Percentiles rank a stretch among this genome's conserved stretches.
These are phyloP conservation scores for Helicoverpa armigera DNA, from an alignment of 1,140 invertebrate genomes.

Conservation along the genomic window DNA sequence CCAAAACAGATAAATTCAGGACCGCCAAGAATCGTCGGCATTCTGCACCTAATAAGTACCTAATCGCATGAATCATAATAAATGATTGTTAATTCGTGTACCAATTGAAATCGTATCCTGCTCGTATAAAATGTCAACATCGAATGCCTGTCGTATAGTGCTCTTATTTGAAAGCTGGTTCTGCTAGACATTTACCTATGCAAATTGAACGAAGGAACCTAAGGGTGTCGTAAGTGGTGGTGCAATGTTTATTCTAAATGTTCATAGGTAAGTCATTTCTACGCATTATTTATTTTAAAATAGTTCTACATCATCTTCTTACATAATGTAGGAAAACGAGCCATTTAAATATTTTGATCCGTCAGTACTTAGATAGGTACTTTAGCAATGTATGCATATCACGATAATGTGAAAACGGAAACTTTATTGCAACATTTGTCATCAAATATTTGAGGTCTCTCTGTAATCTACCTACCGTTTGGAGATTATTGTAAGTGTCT, in stretches of 20 bases:
- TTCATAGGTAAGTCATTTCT: neutral
- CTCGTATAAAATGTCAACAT: neutral
- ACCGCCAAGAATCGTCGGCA: too few species aligned
- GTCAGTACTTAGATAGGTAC: too few species aligned
- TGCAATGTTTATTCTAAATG: conserved; percentile 8
- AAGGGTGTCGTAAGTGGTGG: conserved; percentile 20
- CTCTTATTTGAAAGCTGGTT: conserved; percentile 36
- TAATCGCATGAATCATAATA: neutral
- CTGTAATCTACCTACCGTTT: too few species aligned
- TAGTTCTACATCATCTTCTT: neutral
- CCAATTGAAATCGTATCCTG: conserved; percentile 24
- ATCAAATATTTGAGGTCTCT: too few species aligned
- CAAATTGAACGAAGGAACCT: conserved; percentile 13
- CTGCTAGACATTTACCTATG: conserved; percentile 7
- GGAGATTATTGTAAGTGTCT: too few species aligned
- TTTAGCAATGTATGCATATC: too few species aligned
- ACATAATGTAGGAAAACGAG: too few species aligned
- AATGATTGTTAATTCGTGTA: conserved; percentile 1
- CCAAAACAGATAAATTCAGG: too few species aligned
- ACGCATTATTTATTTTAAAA: neutral
- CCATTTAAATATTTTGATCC: too few species aligned
- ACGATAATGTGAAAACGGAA: too few species aligned
- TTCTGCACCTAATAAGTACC: too few species aligned
- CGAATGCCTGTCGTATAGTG: neutral
- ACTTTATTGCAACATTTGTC: too few species aligned